These are phyloP conservation scores for Erynnis tages DNA, from an alignment of 2,888 invertebrate species.

Conservation along the genomic window DNA sequence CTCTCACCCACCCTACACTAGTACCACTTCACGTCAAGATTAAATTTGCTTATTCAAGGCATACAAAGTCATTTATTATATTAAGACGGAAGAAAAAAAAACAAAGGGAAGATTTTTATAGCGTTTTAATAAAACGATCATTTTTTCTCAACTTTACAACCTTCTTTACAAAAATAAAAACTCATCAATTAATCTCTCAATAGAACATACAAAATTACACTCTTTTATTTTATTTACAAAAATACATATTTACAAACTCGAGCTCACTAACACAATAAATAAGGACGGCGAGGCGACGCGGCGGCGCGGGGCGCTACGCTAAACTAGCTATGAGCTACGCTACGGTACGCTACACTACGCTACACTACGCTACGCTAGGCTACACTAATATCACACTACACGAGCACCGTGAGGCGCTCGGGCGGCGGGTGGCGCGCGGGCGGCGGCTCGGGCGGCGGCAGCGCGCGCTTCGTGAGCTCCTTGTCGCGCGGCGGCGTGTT, in stretches of 20 bases:
- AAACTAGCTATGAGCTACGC: conserved; percentile 32
- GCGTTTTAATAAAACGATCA: conserved; percentile 66
- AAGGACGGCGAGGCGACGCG: conserved; percentile 39
- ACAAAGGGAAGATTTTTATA: conserved; percentile 37
- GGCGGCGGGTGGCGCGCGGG: conserved; percentile 53
- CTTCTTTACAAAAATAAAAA: conserved; percentile 63
- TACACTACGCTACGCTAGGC: conserved; percentile 30
- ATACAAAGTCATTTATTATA: neutral
- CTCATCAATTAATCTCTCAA: conserved; percentile 48
- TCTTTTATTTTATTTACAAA: conserved; percentile 70
- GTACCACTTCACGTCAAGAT: too few species aligned
- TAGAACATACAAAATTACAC: conserved; percentile 54
- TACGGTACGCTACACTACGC: conserved; percentile 12
- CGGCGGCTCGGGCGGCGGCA: conserved; percentile 66
- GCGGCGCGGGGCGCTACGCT: conserved; percentile 30
- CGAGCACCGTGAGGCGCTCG: conserved; percentile 74
- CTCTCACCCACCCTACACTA: too few species aligned
- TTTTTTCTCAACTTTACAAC: conserved; percentile 58
- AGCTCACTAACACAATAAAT: conserved; percentile 60
- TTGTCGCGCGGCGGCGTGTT: conserved; percentile 87
- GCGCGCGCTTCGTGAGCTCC: conserved; percentile 89
- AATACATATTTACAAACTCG: conserved; percentile 67
- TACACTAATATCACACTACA: conserved; percentile 58
- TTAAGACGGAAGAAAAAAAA: too few species aligned
- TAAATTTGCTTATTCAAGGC: too few species aligned